These are phyloP conservation scores for Bergia puertoricense DNA, from an alignment of 92 coral and sea anemone genomes.

Conservation along the genomic window DNA sequence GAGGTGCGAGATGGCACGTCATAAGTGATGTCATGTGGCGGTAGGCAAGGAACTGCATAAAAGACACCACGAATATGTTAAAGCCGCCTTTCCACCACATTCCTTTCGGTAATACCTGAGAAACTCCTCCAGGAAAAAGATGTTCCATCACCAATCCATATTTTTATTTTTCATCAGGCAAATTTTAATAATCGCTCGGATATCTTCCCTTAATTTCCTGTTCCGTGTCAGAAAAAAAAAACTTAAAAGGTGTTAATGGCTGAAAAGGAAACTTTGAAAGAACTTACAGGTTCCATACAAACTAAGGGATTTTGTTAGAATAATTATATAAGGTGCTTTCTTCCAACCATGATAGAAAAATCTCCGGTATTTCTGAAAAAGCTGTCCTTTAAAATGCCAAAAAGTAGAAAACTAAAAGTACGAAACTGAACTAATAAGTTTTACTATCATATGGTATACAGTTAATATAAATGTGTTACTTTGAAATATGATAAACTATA, in stretches of 20 bases:
- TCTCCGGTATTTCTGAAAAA: not conserved
- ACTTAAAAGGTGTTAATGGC: too few relatives aligned
- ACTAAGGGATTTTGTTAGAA: too few relatives aligned
- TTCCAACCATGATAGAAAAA: not conserved
- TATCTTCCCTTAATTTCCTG: not conserved
- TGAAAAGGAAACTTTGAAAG: too few relatives aligned
- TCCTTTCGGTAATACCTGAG: not conserved
- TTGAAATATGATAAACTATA: not conserved
- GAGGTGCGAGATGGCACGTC: conserved; percentile 55
- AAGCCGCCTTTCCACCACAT: not conserved
- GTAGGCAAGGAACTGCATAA: conserved; percentile 71
- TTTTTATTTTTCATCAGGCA: too few relatives aligned
- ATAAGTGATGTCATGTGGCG: conserved; percentile 60
- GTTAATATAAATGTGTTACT: too few relatives aligned
- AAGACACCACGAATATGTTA: not conserved
- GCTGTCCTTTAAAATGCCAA: not conserved
- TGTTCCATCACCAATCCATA: not conserved
- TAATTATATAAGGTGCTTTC: not conserved
- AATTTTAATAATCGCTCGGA: too few relatives aligned
- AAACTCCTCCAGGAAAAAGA: not conserved
- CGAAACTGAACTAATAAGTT: not conserved
- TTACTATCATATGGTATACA: not conserved
- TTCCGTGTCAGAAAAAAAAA: not conserved
- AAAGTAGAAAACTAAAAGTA: too few relatives aligned
- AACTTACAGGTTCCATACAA: not conserved